phyloP scores from a whole-genome alignment of 2,113 vertebrate genomes.

The Ceyx cyanopectus region DNA sequence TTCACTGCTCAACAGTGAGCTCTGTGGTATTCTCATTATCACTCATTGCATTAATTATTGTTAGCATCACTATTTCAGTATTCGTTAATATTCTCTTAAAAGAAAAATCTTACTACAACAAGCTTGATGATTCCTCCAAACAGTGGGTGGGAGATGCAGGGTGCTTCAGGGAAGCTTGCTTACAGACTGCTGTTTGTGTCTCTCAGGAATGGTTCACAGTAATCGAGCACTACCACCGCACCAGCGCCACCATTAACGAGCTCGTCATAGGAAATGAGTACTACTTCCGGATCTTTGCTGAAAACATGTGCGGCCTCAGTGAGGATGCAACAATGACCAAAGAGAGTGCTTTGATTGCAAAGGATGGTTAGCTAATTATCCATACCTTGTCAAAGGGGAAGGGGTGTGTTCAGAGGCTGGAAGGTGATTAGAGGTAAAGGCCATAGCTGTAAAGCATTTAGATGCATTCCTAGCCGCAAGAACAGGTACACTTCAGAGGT shows the following conservation, averaged over 20 bases:
- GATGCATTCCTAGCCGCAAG: not conserved
- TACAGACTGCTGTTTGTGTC: not conserved
- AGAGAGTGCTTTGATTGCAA: slow-evolving; percentile 92
- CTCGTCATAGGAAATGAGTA: slow-evolving; percentile 97
- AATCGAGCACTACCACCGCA: slow-evolving; percentile 95
- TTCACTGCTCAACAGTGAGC: not conserved
- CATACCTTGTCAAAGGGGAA: not conserved
- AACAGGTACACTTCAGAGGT: not conserved
- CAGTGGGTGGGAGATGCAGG: accelerated
- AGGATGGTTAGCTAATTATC: slow-evolving; percentile 84
- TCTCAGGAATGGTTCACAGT: slow-evolving; percentile 86
- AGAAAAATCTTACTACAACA: not conserved
- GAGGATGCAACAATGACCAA: slow-evolving; percentile 91
- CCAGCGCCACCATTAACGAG: slow-evolving; percentile 90
- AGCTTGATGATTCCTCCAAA: not conserved
- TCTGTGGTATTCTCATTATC: not conserved
- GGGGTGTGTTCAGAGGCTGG: not conserved
- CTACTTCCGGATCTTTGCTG: slow-evolving; percentile 93
- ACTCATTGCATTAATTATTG: not conserved
- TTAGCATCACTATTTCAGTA: not conserved
- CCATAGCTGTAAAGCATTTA: accelerated
- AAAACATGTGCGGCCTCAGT: slow-evolving; percentile 96
- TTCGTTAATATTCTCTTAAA: too few species aligned
- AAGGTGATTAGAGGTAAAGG: not conserved
- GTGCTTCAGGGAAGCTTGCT: not conserved